Conservation (phyloP, 2,888 invertebrate genomes). For the Scaptomyza reducta region DNA sequence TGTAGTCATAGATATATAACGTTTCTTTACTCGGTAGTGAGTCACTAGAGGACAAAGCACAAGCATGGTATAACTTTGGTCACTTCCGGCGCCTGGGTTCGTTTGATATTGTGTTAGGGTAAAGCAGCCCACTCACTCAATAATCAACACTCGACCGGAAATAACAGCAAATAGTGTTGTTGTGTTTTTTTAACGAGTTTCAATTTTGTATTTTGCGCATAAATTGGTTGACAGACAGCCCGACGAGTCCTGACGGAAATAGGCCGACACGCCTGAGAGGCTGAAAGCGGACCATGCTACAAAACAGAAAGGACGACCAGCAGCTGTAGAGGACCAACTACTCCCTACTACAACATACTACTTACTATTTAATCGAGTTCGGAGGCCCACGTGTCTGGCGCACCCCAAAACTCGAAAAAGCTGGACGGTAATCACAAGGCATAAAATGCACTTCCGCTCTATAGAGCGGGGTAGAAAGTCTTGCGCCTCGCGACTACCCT, state of each 20-base stretch:
- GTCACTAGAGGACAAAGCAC: constrained; percentile 12
- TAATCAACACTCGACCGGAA: constrained; percentile 58
- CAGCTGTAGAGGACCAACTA: constrained; percentile 19
- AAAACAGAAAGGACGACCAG: constrained; percentile 10
- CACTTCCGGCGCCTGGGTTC: constrained; percentile 31
- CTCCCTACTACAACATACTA: neutral
- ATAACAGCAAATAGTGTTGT: constrained; percentile 47
- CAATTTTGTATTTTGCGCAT: constrained; percentile 57
- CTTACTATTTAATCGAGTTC: constrained; percentile 1
- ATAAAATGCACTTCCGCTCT: constrained; percentile 76
- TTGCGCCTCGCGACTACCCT: constrained; percentile 46
- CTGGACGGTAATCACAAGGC: constrained; percentile 67
- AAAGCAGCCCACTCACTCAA: constrained; percentile 44
- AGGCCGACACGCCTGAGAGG: constrained; percentile 79
- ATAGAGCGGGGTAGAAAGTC: constrained; percentile 34
- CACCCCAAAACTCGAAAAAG: constrained; percentile 49
- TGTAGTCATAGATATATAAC: too few relatives aligned
- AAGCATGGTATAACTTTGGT: constrained; percentile 1
- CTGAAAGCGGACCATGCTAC: constrained; percentile 46
- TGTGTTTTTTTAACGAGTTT: constrained; percentile 52
- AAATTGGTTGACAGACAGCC: constrained; percentile 51
- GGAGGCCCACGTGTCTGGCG: constrained; percentile 67
- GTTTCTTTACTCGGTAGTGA: neutral
- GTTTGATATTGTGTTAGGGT: constrained; percentile 7
- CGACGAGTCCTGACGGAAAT: constrained; percentile 68